Conservation (phyloP, 2,888 invertebrate genomes). For the Aspidiotus destructor region DNA sequence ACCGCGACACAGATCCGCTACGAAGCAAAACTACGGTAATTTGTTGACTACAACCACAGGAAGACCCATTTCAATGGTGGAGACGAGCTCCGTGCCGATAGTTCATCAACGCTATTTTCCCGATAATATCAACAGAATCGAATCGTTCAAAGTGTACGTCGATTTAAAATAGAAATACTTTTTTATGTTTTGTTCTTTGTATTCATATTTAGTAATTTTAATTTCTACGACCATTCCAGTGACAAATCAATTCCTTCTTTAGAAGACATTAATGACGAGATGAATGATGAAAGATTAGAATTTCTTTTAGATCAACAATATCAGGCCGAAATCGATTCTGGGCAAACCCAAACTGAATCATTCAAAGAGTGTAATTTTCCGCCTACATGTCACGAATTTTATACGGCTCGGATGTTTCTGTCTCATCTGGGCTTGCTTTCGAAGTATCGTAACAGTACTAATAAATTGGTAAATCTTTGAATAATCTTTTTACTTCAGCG, state of each 20-base stretch:
- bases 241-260: slow-evolving; percentile 84
- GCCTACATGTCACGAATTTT: slow-evolving; percentile 79
- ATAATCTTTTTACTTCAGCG: no score
- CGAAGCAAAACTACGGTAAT: slow-evolving; percentile 40
- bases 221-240: slow-evolving; percentile 43
- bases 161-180: background rate
- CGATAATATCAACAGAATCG: slow-evolving; percentile 66
- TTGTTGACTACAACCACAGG: slow-evolving; percentile 48
- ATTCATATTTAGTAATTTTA: background rate
- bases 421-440: slow-evolving; percentile 88
- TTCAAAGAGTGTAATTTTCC: slow-evolving; percentile 63
- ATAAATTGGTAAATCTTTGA: no score
- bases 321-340: slow-evolving; percentile 40
- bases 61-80: slow-evolving; percentile 67
- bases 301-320: slow-evolving; percentile 41
- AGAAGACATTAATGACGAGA: slow-evolving; percentile 61
- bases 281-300: slow-evolving; percentile 45
- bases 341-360: slow-evolving; percentile 35
- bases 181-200: background rate
- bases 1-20: slow-evolving; percentile 64
- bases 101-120: slow-evolving; percentile 61
- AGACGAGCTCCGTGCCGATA: slow-evolving; percentile 47
- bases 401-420: slow-evolving; percentile 86
- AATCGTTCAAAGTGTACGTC: slow-evolving; percentile 67
- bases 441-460: slow-evolving; percentile 46